phyloP scores from a whole-genome alignment of 2,113 vertebrate genomes.

The Alethe castanea region DNA sequence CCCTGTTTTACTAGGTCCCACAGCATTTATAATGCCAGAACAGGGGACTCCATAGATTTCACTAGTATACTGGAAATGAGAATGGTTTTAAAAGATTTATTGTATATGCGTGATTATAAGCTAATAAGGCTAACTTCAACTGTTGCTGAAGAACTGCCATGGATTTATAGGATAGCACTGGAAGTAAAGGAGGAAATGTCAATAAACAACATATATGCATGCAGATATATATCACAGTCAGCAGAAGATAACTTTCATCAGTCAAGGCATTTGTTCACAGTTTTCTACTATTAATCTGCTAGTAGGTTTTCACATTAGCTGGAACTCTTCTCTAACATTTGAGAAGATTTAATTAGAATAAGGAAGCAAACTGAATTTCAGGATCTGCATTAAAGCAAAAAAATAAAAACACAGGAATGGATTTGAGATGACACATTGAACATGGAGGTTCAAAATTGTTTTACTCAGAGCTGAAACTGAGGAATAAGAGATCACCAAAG shows the following conservation, averaged over 20 bases:
- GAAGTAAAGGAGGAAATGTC: not conserved
- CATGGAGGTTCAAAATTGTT: not conserved
- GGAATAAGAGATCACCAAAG: not conserved
- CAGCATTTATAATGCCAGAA: not conserved
- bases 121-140: not conserved
- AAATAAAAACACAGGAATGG: not conserved
- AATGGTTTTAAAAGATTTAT: not conserved
- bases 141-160: not conserved
- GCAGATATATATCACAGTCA: not conserved
- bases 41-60: not conserved
- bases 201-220: not conserved
- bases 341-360: not conserved
- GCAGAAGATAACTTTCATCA: not conserved
- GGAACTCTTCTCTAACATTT: not conserved
- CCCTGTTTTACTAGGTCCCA: not conserved
- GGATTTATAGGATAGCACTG: not conserved
- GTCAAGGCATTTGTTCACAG: not conserved
- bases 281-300: conserved; percentile 10
- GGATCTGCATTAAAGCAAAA: not conserved
- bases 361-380: not conserved
- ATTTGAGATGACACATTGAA: not conserved
- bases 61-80: not conserved
- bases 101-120: not conserved
- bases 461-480: not conserved
- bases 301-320: not conserved